Base-by-base conservation (phyloP, 1,140 invertebrate genomes). In the Leptinotarsa texana region DNA sequence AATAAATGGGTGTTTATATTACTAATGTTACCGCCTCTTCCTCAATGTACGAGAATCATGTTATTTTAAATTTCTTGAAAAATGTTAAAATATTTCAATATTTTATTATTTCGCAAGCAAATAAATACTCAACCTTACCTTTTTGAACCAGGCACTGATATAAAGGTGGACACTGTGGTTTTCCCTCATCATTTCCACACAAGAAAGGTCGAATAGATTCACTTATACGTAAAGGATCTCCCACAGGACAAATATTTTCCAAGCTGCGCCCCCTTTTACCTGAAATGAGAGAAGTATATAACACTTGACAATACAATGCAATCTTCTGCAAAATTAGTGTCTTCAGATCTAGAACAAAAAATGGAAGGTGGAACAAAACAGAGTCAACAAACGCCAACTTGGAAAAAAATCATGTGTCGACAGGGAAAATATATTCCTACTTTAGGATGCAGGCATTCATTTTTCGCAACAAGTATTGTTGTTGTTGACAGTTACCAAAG, bases 91-190 rank as follows among this genome's bases (percentile, higher is more conserved):
- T 42, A 8, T 11, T 33, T 33, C 33, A 33, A 33, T 33, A 3
- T 42, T 42, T 3, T 6, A 6, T 33, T 33, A 33, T 8, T 33
- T 33, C 1, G 8, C 11, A 42, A 42, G 33, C 8, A 42, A 42
- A 42, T 42, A 11, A 42, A 42, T 42, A 42, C 33, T 33, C 33
- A 42, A 42, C n/a, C 33, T 78, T 86, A 90, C 90, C 90, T 86
- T 86, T 85, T 80, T 94, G 90, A 4, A 95, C 93, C 65, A 93
- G 86, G 80, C 94, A 96, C 79, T 90, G 89, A 83, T 94, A 95
- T 63, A 94, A 86, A 0, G 93, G 91, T 5, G 94, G 94, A 81
- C 94, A 96, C 62, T 89, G 89, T 1, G 94, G 94, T 85, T 94
- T 94, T 17, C 93, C 93, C 1, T 92, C 89, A 51, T 92, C 90